Percentiles rank a stretch among this genome's conserved stretches.
Conservation (phyloP, 2,113 vertebrate genomes). For the Sula dactylatra region DNA sequence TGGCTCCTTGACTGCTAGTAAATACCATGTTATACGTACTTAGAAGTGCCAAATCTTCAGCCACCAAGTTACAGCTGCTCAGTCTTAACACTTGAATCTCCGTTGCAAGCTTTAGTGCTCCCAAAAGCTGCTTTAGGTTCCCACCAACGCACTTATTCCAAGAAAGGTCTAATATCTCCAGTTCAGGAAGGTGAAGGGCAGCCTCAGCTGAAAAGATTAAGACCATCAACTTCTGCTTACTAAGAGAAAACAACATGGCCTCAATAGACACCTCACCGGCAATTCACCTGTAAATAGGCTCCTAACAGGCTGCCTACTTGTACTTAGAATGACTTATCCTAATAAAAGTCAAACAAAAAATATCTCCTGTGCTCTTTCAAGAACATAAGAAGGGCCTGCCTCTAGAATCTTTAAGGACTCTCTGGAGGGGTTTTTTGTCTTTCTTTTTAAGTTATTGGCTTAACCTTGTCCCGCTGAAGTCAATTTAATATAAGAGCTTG, state of each 20-base stretch:
- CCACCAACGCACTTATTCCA: conserved; percentile 91
- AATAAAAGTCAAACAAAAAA: not conserved
- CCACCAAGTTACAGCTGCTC: conserved; percentile 87
- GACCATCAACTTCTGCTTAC: conserved; percentile 50
- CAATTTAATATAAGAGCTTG: not conserved
- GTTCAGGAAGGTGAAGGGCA: conserved; percentile 73
- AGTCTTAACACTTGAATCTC: conserved; percentile 80
- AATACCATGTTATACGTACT: conserved; percentile 72
- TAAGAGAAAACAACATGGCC: conserved; percentile 12
- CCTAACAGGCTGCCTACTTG: not conserved
- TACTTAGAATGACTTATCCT: not conserved
- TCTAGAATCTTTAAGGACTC: not conserved
- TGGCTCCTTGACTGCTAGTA: not conserved
- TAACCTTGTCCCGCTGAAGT: not conserved
- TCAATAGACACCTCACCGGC: conserved; percentile 31
- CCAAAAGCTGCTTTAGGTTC: conserved; percentile 79
- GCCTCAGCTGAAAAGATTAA: conserved; percentile 77
- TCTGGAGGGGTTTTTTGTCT: not conserved
- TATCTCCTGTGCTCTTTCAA: not conserved
- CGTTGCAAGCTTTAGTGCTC: conserved; percentile 69
- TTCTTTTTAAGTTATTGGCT: not conserved
- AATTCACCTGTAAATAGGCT: conserved; percentile 13
- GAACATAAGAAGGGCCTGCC: not conserved
- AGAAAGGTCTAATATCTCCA: conserved; percentile 82
- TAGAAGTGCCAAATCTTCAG: conserved; percentile 78